phyloP scores from a whole-genome alignment of 1,140 invertebrate genomes.

The Cecropterus lyciades region DNA sequence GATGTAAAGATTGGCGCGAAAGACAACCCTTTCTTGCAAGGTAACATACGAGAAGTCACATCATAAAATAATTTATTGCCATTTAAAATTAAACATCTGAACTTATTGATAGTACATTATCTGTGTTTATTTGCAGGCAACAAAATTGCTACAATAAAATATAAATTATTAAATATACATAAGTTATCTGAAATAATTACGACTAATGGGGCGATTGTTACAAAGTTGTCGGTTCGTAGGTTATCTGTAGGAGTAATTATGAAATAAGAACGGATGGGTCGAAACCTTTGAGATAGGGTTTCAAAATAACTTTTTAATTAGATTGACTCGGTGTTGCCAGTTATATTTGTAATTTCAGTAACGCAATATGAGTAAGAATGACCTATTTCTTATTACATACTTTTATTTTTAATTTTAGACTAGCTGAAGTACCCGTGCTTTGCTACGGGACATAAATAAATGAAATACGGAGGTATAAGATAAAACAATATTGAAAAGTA shows the following conservation, averaged over 20 bases:
- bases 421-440: no score
- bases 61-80: not conserved
- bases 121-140: constrained; percentile 18
- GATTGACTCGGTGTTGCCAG: constrained; percentile 25
- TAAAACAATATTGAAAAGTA: no score
- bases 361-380: no score
- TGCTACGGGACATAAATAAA: no score
- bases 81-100: not conserved
- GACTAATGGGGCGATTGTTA: constrained; percentile 64
- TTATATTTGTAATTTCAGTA: not conserved
- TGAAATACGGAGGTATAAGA: no score
- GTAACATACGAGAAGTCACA: no score
- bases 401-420: no score
- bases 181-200: constrained; percentile 68
- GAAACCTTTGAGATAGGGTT: constrained; percentile 39
- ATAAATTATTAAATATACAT: constrained; percentile 45
- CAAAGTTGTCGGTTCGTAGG: constrained; percentile 50
- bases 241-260: constrained; percentile 59
- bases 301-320: constrained; percentile 56
- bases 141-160: constrained; percentile 32
- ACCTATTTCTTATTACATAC: no score
- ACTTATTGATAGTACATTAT: constrained; percentile 12
- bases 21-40: no score
- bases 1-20: no score
- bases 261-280: constrained; percentile 47